These are phyloP conservation scores for Mellivora capensis DNA, from an alignment of 2,113 vertebrate species.

Conservation along the genomic window DNA sequence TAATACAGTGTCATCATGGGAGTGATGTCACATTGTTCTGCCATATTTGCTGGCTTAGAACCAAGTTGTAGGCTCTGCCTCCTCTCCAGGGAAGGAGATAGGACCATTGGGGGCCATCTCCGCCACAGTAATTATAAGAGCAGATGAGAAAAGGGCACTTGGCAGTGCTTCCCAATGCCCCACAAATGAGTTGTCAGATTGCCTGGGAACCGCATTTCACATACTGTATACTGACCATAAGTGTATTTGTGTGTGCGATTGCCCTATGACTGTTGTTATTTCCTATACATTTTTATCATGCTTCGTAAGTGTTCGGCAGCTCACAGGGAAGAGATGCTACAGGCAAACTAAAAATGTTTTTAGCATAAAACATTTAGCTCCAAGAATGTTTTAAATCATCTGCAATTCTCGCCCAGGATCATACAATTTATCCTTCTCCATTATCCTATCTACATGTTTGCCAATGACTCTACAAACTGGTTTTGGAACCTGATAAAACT, in stretches of 20 bases:
- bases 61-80: not conserved
- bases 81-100: not conserved
- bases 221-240: not conserved
- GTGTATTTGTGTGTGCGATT: not conserved
- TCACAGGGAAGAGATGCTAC: not conserved
- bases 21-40: not conserved
- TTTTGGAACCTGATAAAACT: not conserved
- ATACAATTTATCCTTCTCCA: not conserved
- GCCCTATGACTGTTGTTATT: not conserved
- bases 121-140: not conserved
- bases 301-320: not conserved
- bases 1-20: not conserved
- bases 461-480: constrained; percentile 12
- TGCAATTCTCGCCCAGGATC: not conserved
- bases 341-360: not conserved
- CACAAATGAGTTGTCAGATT: not conserved
- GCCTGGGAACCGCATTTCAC: not conserved
- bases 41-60: not conserved
- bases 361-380: not conserved
- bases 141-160: not conserved
- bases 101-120: not conserved
- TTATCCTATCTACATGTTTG: not conserved
- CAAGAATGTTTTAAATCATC: not conserved
- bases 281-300: not conserved
- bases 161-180: not conserved